phyloP scores from a whole-genome alignment of 2,113 vertebrate genomes.

The Cynocephalus volans region DNA sequence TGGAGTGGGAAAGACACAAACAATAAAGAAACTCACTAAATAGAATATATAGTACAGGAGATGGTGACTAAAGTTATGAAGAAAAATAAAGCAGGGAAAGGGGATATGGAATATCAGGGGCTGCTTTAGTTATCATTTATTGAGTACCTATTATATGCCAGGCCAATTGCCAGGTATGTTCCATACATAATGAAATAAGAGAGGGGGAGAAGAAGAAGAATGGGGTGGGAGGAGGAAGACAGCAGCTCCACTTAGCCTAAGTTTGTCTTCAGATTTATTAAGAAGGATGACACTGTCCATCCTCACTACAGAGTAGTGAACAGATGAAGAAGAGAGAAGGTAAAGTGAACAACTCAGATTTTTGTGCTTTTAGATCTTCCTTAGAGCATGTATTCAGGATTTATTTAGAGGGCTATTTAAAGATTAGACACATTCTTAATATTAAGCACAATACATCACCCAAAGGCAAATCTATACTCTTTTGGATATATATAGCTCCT shows the following conservation, averaged over 20 bases:
- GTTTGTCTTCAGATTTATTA: not conserved
- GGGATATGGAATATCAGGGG: not conserved
- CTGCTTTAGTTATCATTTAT: constrained; percentile 33
- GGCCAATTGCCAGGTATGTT: not conserved
- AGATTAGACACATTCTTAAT: not conserved
- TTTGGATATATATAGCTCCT: not conserved
- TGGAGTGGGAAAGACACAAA: not conserved
- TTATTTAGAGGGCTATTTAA: not conserved
- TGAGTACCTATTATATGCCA: not conserved
- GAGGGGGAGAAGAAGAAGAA: not conserved
- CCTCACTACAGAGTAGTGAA: not conserved
- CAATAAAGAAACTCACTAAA: constrained; percentile 17
- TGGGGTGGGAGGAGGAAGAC: not conserved
- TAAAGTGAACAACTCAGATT: constrained; percentile 24
- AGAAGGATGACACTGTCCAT: not conserved
- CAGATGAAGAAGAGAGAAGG: constrained; percentile 2
- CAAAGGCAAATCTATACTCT: not conserved
- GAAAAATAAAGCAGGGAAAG: not conserved
- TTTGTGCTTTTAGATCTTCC: constrained; percentile 21
- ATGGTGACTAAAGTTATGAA: not conserved
- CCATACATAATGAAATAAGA: not conserved
- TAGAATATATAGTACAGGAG: not conserved
- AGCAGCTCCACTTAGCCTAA: not conserved
- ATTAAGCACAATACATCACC: constrained; percentile 1
- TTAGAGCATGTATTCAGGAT: not conserved